Percentiles rank a stretch among this genome's conserved stretches.
Evolutionary conservation across 1,140 invertebrate genomes (phyloP).

Genomic region (Euglossa dilemma): DNA sequence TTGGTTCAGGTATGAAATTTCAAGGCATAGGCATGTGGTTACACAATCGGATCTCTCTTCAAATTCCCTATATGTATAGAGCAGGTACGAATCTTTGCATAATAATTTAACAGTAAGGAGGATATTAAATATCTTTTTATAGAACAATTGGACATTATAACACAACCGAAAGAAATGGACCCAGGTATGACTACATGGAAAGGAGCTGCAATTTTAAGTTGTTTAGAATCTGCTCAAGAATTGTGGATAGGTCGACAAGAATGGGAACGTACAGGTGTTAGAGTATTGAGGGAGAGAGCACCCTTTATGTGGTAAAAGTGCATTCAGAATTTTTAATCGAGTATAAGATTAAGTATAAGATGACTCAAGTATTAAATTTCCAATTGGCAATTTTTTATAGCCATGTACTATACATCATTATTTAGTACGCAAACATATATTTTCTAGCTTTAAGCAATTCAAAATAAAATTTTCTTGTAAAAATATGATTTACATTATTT

Average conservation of each 20-base stretch:
- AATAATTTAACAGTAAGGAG: background rate
- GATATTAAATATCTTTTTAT: background rate
- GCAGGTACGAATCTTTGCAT: conserved; percentile 80
- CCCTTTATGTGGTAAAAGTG: conserved; percentile 89
- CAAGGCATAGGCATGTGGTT: conserved; percentile 94
- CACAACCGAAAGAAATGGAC: conserved; percentile 94
- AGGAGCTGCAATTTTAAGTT: conserved; percentile 95
- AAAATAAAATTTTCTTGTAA: background rate
- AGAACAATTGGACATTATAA: conserved; percentile 93
- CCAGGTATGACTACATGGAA: conserved; percentile 95
- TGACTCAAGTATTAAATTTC: background rate
- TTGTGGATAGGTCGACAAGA: conserved; percentile 94
- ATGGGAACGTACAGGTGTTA: conserved; percentile 93
- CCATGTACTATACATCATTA: background rate
- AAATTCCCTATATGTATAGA: conserved; percentile 91
- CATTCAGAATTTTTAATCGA: background rate
- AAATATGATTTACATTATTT: background rate
- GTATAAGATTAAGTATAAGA: too few relatives aligned
- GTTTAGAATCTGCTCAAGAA: conserved; percentile 95
- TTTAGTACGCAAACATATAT: background rate
- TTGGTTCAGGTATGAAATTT: conserved; percentile 95
- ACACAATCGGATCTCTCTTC: conserved; percentile 91
- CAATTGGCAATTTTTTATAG: background rate
- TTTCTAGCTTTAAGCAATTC: background rate
- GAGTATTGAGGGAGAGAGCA: conserved; percentile 93